Percentiles rank a stretch among this genome's conserved stretches.
Evolutionary conservation across 2,113 vertebrate species (phyloP).

Genomic region (Excalfactoria chinensis): DNA sequence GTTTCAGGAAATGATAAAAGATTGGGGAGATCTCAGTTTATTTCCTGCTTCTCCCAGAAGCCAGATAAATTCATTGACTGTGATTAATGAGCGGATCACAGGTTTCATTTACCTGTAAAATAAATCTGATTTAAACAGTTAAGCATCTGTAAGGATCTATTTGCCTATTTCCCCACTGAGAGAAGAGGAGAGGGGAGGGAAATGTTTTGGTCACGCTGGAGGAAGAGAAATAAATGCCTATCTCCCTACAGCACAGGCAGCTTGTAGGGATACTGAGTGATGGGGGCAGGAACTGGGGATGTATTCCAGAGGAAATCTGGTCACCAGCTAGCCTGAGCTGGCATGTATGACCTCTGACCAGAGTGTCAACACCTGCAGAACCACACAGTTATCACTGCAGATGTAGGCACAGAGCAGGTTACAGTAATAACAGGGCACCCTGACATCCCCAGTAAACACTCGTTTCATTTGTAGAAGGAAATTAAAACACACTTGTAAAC

Average conservation of each 20-base stretch:
- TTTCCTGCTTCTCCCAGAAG: not conserved
- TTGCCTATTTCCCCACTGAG: not conserved
- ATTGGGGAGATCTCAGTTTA: not conserved
- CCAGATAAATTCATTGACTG: not conserved
- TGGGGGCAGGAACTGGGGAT: accelerated
- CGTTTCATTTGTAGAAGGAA: not conserved
- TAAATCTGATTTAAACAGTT: not conserved
- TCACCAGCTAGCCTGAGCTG: not conserved
- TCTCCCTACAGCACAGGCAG: not conserved
- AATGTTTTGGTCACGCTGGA: not conserved
- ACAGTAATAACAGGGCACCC: not conserved
- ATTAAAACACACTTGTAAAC: not conserved
- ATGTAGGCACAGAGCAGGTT: not conserved
- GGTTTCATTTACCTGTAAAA: not conserved
- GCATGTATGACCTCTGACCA: not conserved
- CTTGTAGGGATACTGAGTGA: not conserved
- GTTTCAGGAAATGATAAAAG: not conserved
- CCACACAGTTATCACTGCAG: not conserved
- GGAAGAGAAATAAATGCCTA: not conserved
- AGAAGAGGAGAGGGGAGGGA: not conserved
- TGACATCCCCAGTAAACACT: not conserved
- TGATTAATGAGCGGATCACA: not conserved
- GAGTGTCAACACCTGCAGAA: not conserved
- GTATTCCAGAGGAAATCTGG: not conserved
- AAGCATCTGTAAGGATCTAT: not conserved